phyloP scores from a whole-genome alignment of 2,113 vertebrate species.

The Mesitornis unicolor region DNA sequence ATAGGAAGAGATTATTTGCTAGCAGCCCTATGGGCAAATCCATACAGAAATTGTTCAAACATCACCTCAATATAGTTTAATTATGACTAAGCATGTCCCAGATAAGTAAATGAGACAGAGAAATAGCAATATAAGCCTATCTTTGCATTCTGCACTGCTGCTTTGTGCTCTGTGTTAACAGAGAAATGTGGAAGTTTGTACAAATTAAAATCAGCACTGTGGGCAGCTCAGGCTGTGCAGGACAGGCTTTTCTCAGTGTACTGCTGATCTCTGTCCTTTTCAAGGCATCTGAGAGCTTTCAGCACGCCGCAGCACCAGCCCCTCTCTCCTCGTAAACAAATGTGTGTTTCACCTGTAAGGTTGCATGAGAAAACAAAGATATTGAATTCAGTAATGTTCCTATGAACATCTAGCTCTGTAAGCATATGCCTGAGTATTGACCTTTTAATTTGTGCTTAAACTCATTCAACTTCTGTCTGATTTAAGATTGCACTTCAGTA shows the following conservation, averaged over 20 bases:
- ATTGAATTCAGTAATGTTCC: background rate
- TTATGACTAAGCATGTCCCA: background rate
- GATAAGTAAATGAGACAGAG: constrained; percentile 10
- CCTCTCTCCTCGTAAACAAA: background rate
- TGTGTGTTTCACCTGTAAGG: fast-evolving
- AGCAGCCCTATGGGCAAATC: background rate
- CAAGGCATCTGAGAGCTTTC: background rate
- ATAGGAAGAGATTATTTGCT: background rate
- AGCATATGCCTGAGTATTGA: background rate
- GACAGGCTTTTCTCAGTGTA: background rate
- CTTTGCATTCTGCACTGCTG: background rate
- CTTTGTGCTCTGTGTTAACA: background rate
- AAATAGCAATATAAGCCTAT: background rate
- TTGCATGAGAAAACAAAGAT: background rate
- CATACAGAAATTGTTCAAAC: constrained; percentile 29
- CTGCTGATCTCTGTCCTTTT: background rate
- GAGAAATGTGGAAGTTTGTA: background rate
- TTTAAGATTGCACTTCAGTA: background rate
- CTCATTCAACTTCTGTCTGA: background rate
- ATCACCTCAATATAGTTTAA: constrained; percentile 31
- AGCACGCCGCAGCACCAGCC: background rate
- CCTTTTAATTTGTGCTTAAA: background rate
- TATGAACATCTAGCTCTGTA: background rate
- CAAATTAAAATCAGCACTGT: background rate
- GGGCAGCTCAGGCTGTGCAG: background rate